Base-by-base conservation (phyloP, 2,113 vertebrate genomes). In the Ranitomeya variabilis region DNA sequence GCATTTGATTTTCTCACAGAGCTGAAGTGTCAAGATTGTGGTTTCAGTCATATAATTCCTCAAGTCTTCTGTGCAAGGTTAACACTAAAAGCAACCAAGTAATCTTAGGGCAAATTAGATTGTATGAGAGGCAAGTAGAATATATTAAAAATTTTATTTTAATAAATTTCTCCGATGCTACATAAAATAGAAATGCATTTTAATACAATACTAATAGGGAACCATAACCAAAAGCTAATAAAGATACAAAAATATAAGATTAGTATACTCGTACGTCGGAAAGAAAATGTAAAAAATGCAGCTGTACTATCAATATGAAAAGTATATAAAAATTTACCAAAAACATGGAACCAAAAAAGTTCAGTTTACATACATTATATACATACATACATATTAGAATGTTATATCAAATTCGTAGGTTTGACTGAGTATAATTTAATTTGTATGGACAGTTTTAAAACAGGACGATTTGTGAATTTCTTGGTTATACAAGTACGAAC, bases 1-100 rank as follows among this genome's bases (percentile, higher is more conserved):
- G 57, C 67, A 86, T 73, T 74, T 86, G 84, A 86, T 86, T 86
- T 86, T 86, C 84, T 86, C 84, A 86, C 69, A 86, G 84, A 76
- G 69, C 71, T 86, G 84, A 86, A 74, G 84, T 86, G 71, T 86
- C 84, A 74, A 66, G 84, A 76, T 74, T 86, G 62, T 18, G 60
- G 54, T 60, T 71, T 86, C 69, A 60, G 54, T 55, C 71, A 60
- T 86, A 86, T 86, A 73, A 86, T 73, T 84, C 19, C 66, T 84
- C 82, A 84, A 84, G 64, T 84, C 82, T 86, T 86, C 71, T 76
- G 67, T 74, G 69, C 84, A 86, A 57, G 67, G 83, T 71, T 73
- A 85, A 69, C 83, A 73, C 52, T 73, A 85, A 85, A 80, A 85
- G 74, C 67, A 76, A 74, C 55, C 76, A 86, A 60, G 84, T 74